Base-by-base conservation (phyloP, 64 coral and sea anemone species). In the Dendrophyllia cribrosa region DNA sequence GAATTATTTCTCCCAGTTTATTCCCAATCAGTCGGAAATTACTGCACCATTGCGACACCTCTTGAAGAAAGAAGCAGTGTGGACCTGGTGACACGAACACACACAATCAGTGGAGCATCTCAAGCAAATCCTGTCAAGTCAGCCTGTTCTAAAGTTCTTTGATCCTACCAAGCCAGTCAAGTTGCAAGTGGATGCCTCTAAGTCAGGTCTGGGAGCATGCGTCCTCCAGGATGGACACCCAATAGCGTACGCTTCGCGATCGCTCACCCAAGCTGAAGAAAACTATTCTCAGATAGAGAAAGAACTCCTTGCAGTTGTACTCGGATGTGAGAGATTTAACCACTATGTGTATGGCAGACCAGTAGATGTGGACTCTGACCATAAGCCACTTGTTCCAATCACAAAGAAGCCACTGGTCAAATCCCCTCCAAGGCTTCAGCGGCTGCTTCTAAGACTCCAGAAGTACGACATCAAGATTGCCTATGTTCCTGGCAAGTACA, bases 11-110 rank as follows among this genome's bases (percentile, higher is more conserved):
- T 60, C 87, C 51, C 93, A 90, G 66, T 85, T 87, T 58, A 94
- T 94, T 51, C 87, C 87, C 51, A 85, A 89, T 51, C 67, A 87
- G 26, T 85, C 87, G 12, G 64, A 66, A 66, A 66, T 22, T 20
- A 66, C 64, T 66, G 5, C 64, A 66, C 21, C 64, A 66, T 4
- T 66, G 21, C 64, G 64, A 17, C 21, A 22, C 5, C 5, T 0
- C 11, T 0, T 5, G 5, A 22, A 66, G 2, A 56, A 56, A 56
- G 52, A 56, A 56, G 52, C 52, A 56, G 52, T 11, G 52, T 56
- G 52, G 52, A 56, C 52, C 52, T 56, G 52, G 52, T 56, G 1
- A 11, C 64, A 17, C 5, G 21, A 22, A 2, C 26, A 43, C 34
- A 2, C 43, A 43, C 70, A 73, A 47, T 26, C 25, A 73, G 9